A percentile compares a stretch with the other conserved stretches of the same genome.
phyloP scores from a whole-genome alignment of 1,140 invertebrate species.

The Amphibalanus amphitrite region DNA sequence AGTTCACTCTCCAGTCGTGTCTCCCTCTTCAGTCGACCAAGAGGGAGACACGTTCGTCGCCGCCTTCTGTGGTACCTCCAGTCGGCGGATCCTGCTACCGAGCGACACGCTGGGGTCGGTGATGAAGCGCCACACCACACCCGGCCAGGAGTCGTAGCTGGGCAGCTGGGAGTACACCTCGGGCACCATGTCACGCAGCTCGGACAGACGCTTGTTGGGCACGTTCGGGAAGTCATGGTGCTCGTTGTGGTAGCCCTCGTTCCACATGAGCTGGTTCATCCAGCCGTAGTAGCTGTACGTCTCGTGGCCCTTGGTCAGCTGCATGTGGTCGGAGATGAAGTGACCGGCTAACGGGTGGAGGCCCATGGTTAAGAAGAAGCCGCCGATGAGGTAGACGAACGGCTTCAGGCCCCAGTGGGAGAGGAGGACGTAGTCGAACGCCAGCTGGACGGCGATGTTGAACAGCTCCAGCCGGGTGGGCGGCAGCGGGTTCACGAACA shows the following conservation, averaged over 20 bases:
- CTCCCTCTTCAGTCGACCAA: no score
- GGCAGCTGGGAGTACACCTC: slow-evolving; percentile 92
- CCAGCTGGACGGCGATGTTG: slow-evolving; percentile 71
- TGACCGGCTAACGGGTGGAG: slow-evolving; percentile 94
- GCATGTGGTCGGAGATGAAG: slow-evolving; percentile 97
- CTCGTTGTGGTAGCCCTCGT: slow-evolving; percentile 88
- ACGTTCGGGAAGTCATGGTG: slow-evolving; percentile 96
- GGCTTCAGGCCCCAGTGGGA: slow-evolving; percentile 64
- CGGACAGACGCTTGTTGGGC: slow-evolving; percentile 75
- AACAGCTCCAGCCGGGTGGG: slow-evolving; percentile 60
- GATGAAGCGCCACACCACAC: slow-evolving; percentile 86
- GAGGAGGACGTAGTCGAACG: slow-evolving; percentile 59
- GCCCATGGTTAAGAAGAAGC: slow-evolving; percentile 81
- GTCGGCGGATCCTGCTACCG: background rate
- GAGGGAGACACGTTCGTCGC: no score
- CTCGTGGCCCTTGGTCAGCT: slow-evolving; percentile 92
- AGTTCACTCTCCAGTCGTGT: no score
- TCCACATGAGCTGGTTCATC: slow-evolving; percentile 94
- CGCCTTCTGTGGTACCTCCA: background rate
- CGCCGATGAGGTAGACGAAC: slow-evolving; percentile 68
- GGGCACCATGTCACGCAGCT: slow-evolving; percentile 60
- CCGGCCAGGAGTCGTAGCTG: slow-evolving; percentile 78
- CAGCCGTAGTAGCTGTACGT: slow-evolving; percentile 97
- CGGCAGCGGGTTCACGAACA: slow-evolving; percentile 75
- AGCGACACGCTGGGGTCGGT: slow-evolving; percentile 49